Evolutionary conservation across 1,140 invertebrate genomes (phyloP).

Genomic region (Aphelenchoides fujianensis): DNA sequence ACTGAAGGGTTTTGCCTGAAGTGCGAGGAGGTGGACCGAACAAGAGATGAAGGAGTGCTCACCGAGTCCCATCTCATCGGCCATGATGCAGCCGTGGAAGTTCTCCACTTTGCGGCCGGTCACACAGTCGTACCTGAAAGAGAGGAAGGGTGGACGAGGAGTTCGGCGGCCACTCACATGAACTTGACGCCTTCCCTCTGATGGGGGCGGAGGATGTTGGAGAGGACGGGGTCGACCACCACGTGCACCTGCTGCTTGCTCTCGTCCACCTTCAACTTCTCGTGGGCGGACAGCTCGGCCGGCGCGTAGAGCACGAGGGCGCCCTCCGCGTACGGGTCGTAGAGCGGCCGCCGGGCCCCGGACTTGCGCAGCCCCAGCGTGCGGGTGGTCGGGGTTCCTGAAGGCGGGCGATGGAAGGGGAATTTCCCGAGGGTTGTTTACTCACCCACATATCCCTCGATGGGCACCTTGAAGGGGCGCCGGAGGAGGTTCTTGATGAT

Average conservation of each 20-base stretch:
- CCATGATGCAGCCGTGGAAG: slow-evolving; percentile 63
- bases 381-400: slow-evolving; percentile 40
- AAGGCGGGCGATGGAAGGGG: slow-evolving; percentile 4
- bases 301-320: slow-evolving; percentile 86
- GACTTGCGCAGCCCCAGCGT: slow-evolving; percentile 72
- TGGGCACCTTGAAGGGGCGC: slow-evolving; percentile 84
- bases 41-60: too few species aligned
- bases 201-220: slow-evolving; percentile 88
- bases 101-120: slow-evolving; percentile 82
- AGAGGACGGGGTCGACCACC: slow-evolving; percentile 86
- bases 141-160: too few species aligned
- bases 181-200: slow-evolving; percentile 98
- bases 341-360: slow-evolving; percentile 73
- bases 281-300: slow-evolving; percentile 76
- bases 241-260: slow-evolving; percentile 74
- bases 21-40: too few species aligned
- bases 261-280: slow-evolving; percentile 75
- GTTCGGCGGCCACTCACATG: too few species aligned
- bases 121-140: slow-evolving; percentile 98
- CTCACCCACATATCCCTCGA: slow-evolving; percentile 76
- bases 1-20: slow-evolving; percentile 98
- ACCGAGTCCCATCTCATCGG: slow-evolving; percentile 67
- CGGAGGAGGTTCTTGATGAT: slow-evolving; percentile 52
- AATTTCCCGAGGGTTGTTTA: slow-evolving; percentile 14
- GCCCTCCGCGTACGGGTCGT: slow-evolving; percentile 88